Evolutionary conservation across 2,888 invertebrate genomes (phyloP), one percentile per base, ranked within the genome.

Genomic region (Bembecia ichneumoniformis): DNA sequence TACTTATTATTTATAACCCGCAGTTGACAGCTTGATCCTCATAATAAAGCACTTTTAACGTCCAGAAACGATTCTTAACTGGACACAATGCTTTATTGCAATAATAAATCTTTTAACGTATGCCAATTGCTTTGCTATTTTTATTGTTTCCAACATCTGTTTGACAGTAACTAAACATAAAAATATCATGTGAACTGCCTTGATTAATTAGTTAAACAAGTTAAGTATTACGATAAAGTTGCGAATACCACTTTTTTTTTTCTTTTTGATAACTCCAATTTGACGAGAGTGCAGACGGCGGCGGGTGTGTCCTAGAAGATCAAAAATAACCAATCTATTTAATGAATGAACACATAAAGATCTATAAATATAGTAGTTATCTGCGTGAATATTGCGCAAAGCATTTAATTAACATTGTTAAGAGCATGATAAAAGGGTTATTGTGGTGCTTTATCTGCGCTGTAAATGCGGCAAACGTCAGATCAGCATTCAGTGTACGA

Each of bases 71-170:
- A 59, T 28, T 28, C 28, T 28, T 62, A 60, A 59, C 55, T 51
- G 28, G 9, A 51, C 50, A 50, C 57, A 46, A 52, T 55, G 52
- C 28, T 28, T 28, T 28, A 28, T 28, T 28, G 56, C 53, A 48
- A 54, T 52, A 49, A 64, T 63, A 63, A 63, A 63, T 63, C 57
- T 58, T 53, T 47, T 14, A 43, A 28, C 49, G 52, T 59, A 54
- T 60, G 57, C 53, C 52, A 51, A 54, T 52, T 52, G 48, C 56
- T 53, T 51, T 50, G 51, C 47, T 57, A 44, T 44, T 57, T 57
- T 58, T 56, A 54, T 49, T 49, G 50, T 50, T 54, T 52, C 50
- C 54, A 56, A 56, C 59, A 52, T 49, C 44, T 48, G 35, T 46
- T 15, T 35, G 3, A 46, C 46, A 47, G 36, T 47, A 49, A 49